Evolutionary conservation across 2,797 vertebrate species (phyloP).

Genomic region (Sphenodon punctatus): DNA sequence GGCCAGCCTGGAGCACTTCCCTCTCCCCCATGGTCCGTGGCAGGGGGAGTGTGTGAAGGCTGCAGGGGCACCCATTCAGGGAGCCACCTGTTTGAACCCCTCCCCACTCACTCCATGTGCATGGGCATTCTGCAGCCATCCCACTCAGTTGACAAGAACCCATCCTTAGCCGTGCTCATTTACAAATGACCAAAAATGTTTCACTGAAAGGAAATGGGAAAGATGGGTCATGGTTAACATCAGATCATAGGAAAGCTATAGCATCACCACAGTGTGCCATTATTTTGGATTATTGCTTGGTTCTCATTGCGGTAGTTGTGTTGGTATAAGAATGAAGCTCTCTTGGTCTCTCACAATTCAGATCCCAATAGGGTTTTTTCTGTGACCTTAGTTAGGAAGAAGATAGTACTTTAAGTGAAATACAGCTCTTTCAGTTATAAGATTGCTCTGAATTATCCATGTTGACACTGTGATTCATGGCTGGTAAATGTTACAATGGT

Average conservation of each 20-base stretch:
- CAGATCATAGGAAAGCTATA: not conserved
- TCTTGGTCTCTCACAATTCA: slow-evolving; percentile 23
- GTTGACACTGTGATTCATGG: slow-evolving; percentile 37
- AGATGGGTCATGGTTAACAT: not conserved
- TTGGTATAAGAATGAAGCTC: not conserved
- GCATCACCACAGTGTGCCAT: rapidly evolving
- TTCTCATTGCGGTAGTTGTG: not conserved
- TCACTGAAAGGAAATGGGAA: not conserved
- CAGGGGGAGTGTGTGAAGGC: too few relatives aligned
- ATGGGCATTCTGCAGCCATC: too few relatives aligned
- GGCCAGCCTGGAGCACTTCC: too few relatives aligned
- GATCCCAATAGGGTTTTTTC: slow-evolving; percentile 8
- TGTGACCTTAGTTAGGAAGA: slow-evolving; percentile 32
- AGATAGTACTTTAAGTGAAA: slow-evolving; percentile 1
- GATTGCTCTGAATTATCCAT: slow-evolving; percentile 14
- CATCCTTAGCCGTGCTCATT: too few relatives aligned
- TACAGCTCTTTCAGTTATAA: slow-evolving; percentile 8
- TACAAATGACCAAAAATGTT: too few relatives aligned
- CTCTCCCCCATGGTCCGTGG: too few relatives aligned
- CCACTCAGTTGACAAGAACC: too few relatives aligned
- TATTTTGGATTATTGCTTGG: slow-evolving; percentile 21
- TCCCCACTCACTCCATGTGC: too few relatives aligned
- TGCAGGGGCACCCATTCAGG: too few relatives aligned
- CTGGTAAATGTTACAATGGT: slow-evolving; percentile 12
- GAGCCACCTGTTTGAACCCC: too few relatives aligned